A percentile compares a stretch with the other conserved stretches of the same genome.
phyloP scores from a whole-genome alignment of 2,888 invertebrate genomes.

The Drosophila kokeensis region DNA sequence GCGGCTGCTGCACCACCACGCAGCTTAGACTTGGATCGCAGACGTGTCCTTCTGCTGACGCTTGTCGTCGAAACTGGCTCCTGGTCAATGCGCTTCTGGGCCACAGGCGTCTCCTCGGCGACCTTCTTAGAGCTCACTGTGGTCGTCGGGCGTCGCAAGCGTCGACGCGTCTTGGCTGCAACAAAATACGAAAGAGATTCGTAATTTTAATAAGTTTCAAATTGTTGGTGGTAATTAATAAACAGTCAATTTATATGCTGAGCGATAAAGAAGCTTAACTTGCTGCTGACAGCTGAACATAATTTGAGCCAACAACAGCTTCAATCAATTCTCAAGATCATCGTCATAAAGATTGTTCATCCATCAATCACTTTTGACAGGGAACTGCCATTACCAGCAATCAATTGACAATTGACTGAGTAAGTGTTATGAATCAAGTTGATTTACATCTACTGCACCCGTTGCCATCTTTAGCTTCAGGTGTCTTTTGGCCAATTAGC shows the following conservation, averaged over 20 bases:
- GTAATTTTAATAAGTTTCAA: background rate
- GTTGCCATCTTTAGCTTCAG: constrained; percentile 47
- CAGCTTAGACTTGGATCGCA: constrained; percentile 86
- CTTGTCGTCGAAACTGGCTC: constrained; percentile 86
- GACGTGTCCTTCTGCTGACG: constrained; percentile 89
- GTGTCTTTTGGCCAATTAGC: constrained; percentile 40
- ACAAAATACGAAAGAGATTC: background rate
- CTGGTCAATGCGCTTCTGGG: constrained; percentile 87
- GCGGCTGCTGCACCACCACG: constrained; percentile 76
- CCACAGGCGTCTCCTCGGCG: constrained; percentile 65
- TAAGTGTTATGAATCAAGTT: constrained; percentile 50
- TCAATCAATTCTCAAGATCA: constrained; percentile 26
- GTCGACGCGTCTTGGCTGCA: constrained; percentile 83
- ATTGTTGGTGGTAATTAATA: background rate
- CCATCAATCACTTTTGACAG: background rate
- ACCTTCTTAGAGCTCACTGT: constrained; percentile 85
- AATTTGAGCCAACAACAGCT: constrained; percentile 18
- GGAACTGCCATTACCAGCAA: constrained; percentile 29
- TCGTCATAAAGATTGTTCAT: constrained; percentile 34
- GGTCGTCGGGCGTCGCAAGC: constrained; percentile 82
- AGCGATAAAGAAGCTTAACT: constrained; percentile 4
- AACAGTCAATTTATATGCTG: background rate
- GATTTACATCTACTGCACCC: constrained; percentile 58
- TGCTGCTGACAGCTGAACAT: constrained; percentile 10
- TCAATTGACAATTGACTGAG: constrained; percentile 41